Evolutionary conservation across 2,113 vertebrate genomes (phyloP).

Genomic region (Lepidothrix coronata): DNA sequence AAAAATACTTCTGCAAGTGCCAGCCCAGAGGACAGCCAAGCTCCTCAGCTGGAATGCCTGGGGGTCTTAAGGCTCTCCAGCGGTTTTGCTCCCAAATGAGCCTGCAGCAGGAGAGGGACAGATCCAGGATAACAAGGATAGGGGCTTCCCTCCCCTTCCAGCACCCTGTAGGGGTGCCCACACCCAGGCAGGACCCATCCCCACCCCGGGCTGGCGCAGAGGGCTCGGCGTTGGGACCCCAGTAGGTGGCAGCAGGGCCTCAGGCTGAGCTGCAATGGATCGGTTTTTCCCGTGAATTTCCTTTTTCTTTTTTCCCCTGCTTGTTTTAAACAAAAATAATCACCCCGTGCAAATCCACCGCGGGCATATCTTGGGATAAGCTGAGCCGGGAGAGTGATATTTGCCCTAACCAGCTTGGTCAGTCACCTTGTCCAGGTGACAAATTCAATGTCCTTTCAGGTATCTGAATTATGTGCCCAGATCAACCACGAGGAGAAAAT

Average conservation of each 20-base stretch:
- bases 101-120: background rate
- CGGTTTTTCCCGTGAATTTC: fast-evolving
- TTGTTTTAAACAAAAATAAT: background rate
- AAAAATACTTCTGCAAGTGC: background rate
- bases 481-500: fast-evolving
- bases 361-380: background rate
- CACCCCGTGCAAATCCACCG: background rate
- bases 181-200: fast-evolving
- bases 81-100: background rate
- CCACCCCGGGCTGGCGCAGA: fast-evolving
- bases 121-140: background rate
- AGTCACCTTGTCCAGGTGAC: background rate
- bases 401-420: background rate
- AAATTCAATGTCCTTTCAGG: background rate
- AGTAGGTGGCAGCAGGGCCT: conserved; percentile 51
- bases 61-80: background rate
- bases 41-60: background rate
- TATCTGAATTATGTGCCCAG: fast-evolving
- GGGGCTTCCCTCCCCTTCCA: fast-evolving
- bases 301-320: fast-evolving
- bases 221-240: background rate
- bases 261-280: fast-evolving
- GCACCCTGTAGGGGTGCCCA: fast-evolving
- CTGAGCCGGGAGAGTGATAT: background rate
- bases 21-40: background rate